These are phyloP conservation scores for Drosophila ambigua DNA, from an alignment of 1,140 invertebrate species.

Conservation along the genomic window DNA sequence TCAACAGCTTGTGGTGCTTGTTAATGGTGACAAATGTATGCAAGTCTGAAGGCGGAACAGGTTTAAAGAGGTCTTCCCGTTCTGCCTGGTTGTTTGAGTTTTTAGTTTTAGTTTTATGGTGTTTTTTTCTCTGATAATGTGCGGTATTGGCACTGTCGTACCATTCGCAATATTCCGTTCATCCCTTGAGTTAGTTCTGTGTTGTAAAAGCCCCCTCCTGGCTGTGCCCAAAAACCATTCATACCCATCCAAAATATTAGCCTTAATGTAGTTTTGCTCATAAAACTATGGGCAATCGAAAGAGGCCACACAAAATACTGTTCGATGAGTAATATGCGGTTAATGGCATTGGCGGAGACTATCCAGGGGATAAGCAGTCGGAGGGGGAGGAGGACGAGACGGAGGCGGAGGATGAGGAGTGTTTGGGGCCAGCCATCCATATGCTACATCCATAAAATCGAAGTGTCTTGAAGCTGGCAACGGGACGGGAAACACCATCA, in stretches of 20 bases:
- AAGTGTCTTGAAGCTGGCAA: constrained; percentile 55
- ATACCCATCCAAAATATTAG: constrained; percentile 45
- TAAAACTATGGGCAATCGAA: constrained; percentile 55
- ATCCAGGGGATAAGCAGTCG: constrained; percentile 8
- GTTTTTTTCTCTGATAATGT: too few species aligned
- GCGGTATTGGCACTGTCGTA: too few species aligned
- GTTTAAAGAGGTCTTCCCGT: too few species aligned
- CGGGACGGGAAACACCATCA: constrained; percentile 50
- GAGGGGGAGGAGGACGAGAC: constrained; percentile 9
- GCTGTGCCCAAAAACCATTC: background rate
- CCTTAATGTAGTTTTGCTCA: constrained; percentile 38
- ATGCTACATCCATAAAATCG: constrained; percentile 69
- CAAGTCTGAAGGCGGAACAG: too few species aligned
- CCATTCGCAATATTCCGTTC: too few species aligned
- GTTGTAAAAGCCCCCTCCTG: background rate
- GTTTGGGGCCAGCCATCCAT: constrained; percentile 17
- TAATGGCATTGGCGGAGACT: constrained; percentile 53
- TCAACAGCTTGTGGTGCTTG: too few species aligned
- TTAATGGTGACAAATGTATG: too few species aligned
- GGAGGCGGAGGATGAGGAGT: constrained; percentile 16
- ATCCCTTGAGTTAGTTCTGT: too few species aligned
- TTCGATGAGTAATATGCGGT: constrained; percentile 78
- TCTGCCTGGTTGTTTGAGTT: too few species aligned
- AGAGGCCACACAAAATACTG: constrained; percentile 61
- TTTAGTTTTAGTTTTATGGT: too few species aligned